Percentiles rank a stretch among this genome's conserved stretches.
phyloP scores from a whole-genome alignment of 2,113 vertebrate genomes.

The Fulica atra region DNA sequence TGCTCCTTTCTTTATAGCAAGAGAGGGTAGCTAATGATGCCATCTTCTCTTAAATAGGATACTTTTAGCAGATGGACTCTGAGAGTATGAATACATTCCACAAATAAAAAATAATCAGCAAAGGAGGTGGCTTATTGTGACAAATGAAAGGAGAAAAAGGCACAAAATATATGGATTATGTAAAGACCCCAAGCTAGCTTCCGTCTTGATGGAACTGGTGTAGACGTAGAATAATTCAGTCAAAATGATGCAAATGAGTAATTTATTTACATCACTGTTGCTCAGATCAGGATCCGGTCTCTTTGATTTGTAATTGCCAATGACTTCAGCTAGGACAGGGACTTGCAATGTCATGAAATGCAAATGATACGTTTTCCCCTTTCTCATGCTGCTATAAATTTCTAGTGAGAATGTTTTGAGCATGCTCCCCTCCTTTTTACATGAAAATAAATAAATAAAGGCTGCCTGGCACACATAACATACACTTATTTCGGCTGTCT shows the following conservation, averaged over 20 bases:
- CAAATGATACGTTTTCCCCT: slow-evolving; percentile 21
- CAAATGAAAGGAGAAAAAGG: slow-evolving; percentile 14
- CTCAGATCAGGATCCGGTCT: slow-evolving; percentile 1
- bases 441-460: slow-evolving; percentile 22
- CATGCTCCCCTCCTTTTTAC: not conserved
- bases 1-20: slow-evolving; percentile 69
- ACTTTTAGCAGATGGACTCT: slow-evolving; percentile 82
- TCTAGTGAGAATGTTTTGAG: slow-evolving; percentile 17
- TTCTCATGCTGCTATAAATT: slow-evolving; percentile 12
- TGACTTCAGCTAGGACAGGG: not conserved
- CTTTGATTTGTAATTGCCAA: not conserved
- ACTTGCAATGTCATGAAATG: slow-evolving; percentile 39
- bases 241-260: not conserved
- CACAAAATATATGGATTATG: not conserved
- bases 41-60: slow-evolving; percentile 75
- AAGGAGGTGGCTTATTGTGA: slow-evolving; percentile 37
- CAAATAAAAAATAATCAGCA: slow-evolving; percentile 58
- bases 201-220: not conserved
- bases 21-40: slow-evolving; percentile 71
- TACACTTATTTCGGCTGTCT: slow-evolving; percentile 46
- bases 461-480: not conserved
- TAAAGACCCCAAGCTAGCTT: not conserved
- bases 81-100: slow-evolving; percentile 69
- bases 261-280: not conserved
- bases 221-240: slow-evolving; percentile 19